A percentile compares a stretch with the other conserved stretches of the same genome.
These are phyloP conservation scores for Nasonia vitripennis DNA, from an alignment of 1,140 invertebrate species.

Conservation along the genomic window DNA sequence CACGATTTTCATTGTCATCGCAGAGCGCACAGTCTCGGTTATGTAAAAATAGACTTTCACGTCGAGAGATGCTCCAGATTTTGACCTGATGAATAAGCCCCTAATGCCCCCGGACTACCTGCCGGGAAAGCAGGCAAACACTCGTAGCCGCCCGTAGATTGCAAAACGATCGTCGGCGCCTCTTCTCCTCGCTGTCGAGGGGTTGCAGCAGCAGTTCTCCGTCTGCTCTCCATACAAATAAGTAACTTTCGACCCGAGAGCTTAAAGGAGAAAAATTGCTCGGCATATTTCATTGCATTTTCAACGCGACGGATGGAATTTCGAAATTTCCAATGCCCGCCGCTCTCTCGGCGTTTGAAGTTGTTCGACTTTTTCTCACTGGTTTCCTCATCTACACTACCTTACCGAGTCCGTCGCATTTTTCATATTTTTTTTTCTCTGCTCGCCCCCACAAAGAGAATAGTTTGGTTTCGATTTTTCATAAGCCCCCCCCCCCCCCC, in stretches of 20 bases:
- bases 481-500: neutral
- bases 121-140: slow-evolving; percentile 25
- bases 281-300: slow-evolving; percentile 59
- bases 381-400: neutral
- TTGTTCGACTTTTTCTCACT: neutral
- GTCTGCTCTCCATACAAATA: neutral
- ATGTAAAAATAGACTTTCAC: slow-evolving; percentile 38
- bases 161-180: slow-evolving; percentile 30
- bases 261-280: slow-evolving; percentile 61
- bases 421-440: slow-evolving; percentile 37
- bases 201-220: neutral
- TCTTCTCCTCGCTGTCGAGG: neutral
- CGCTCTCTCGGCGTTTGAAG: slow-evolving; percentile 34
- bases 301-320: slow-evolving; percentile 53
- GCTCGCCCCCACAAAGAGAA: neutral
- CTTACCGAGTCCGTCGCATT: neutral
- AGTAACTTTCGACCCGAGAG: slow-evolving; percentile 57
- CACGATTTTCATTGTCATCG: slow-evolving; percentile 33
- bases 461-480: slow-evolving; percentile 35
- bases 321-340: slow-evolving; percentile 47
- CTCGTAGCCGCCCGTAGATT: slow-evolving; percentile 17
- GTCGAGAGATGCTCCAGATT: slow-evolving; percentile 52
- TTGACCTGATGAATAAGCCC: slow-evolving; percentile 47
- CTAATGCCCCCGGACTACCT: slow-evolving; percentile 29
- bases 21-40: neutral